Percentiles rank a stretch among this genome's conserved stretches.
phyloP scores from a whole-genome alignment of 2,113 vertebrate genomes.

The Delphinapterus leucas region DNA sequence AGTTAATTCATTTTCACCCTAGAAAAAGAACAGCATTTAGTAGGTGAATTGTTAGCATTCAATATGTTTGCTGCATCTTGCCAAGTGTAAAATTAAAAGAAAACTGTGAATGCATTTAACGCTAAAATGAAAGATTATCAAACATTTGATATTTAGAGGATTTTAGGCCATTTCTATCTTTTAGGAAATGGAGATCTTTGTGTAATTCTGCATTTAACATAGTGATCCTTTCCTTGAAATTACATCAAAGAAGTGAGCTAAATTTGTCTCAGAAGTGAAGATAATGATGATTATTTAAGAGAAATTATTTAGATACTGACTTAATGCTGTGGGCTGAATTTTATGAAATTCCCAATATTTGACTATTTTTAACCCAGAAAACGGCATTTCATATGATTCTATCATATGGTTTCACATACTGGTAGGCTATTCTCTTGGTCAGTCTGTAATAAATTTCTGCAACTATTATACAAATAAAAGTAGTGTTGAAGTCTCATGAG shows the following conservation, averaged over 20 bases:
- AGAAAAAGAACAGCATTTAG: not conserved
- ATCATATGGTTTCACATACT: not conserved
- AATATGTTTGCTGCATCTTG: not conserved
- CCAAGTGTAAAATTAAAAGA: not conserved
- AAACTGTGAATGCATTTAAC: not conserved
- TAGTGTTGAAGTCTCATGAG: not conserved
- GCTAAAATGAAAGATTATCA: not conserved
- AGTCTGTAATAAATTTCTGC: not conserved
- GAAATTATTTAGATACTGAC: not conserved
- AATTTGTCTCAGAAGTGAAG: not conserved
- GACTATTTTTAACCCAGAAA: not conserved
- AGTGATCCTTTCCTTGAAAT: not conserved
- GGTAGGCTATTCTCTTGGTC: not conserved
- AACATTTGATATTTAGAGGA: not conserved
- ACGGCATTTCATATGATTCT: not conserved
- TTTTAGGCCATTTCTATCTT: not conserved
- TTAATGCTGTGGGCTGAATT: not conserved
- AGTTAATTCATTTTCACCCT: not conserved
- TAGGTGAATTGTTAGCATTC: not conserved
- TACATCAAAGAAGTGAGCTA: not conserved
- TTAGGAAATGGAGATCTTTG: not conserved
- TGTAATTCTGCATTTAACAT: not conserved
- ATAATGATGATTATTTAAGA: not conserved
- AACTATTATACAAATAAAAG: not conserved
- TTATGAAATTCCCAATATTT: not conserved